Conservation (phyloP, 2,888 invertebrate genomes). For the Linnaemya vulpina region DNA sequence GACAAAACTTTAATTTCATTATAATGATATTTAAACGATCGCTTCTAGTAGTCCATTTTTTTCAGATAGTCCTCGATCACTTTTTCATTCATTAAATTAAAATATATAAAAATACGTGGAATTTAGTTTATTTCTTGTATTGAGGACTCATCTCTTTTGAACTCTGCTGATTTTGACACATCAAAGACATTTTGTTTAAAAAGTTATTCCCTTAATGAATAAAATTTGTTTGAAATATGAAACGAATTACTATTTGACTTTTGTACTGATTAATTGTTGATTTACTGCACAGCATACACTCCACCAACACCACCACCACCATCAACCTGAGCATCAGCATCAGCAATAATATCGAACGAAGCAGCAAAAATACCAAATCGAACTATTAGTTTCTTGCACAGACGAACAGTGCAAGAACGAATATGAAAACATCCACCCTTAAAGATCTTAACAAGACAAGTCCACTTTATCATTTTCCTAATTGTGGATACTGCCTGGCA, state of each 20-base stretch:
- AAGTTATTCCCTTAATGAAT: background rate
- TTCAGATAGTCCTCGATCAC: no score
- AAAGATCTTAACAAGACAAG: slow-evolving; percentile 40
- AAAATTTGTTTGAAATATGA: slow-evolving; percentile 48
- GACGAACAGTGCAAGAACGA: background rate
- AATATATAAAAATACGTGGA: no score
- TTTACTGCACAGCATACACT: slow-evolving; percentile 50
- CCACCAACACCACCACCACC: slow-evolving; percentile 20
- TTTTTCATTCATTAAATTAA: no score
- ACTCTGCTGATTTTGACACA: no score
- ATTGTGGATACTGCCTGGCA: slow-evolving; percentile 54
- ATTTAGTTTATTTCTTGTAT: no score
- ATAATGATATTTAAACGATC: no score
- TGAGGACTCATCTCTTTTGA: no score
- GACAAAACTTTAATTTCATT: no score
- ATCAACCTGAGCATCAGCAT: no score
- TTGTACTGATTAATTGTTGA: slow-evolving; percentile 71
- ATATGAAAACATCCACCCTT: slow-evolving; percentile 54
- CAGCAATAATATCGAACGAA: background rate
- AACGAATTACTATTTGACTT: slow-evolving; percentile 64
- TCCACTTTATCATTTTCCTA: slow-evolving; percentile 57
- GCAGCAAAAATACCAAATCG: background rate
- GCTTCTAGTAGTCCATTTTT: no score
- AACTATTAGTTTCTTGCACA: slow-evolving; percentile 8
- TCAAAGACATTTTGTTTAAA: background rate